Evolutionary conservation across 2,888 invertebrate species (phyloP).

Genomic region (Ichneumoninae sp.): DNA sequence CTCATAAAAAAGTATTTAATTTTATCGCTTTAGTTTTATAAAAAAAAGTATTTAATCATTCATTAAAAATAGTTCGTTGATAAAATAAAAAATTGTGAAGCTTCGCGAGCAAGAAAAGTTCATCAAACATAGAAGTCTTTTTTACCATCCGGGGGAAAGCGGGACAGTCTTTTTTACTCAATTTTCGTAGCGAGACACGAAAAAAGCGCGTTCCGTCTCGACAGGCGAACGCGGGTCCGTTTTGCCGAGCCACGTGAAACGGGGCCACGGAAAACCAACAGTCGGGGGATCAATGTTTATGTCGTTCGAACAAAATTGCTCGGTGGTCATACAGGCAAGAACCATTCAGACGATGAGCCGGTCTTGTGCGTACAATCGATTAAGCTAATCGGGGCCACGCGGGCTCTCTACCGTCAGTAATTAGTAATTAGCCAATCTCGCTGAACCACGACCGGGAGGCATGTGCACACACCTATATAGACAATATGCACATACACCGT

Average conservation of each 20-base stretch:
- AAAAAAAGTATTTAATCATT: too few relatives aligned
- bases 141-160: too few relatives aligned
- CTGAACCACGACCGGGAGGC: constrained; percentile 1
- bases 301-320: constrained; percentile 54
- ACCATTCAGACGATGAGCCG: constrained; percentile 67
- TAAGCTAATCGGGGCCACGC: constrained; percentile 56
- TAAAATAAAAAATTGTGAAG: too few relatives aligned
- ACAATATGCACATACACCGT: background rate
- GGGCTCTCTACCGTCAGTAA: constrained; percentile 45
- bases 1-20: too few relatives aligned
- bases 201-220: too few relatives aligned
- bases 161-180: too few relatives aligned
- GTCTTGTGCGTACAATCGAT: constrained; percentile 58
- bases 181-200: too few relatives aligned
- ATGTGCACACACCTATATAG: background rate
- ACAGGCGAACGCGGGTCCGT: too few relatives aligned
- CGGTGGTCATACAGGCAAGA: constrained; percentile 23
- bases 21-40: too few relatives aligned
- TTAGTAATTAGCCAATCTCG: constrained; percentile 56
- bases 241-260: background rate
- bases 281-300: constrained; percentile 43
- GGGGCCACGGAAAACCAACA: constrained; percentile 12
- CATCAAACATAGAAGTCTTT: too few relatives aligned
- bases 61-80: too few relatives aligned
- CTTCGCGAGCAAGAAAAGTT: too few relatives aligned